Percentiles rank a stretch among this genome's conserved stretches.
Evolutionary conservation across 2,797 vertebrate genomes (phyloP).

Genomic region (Smutsia temminckii): DNA sequence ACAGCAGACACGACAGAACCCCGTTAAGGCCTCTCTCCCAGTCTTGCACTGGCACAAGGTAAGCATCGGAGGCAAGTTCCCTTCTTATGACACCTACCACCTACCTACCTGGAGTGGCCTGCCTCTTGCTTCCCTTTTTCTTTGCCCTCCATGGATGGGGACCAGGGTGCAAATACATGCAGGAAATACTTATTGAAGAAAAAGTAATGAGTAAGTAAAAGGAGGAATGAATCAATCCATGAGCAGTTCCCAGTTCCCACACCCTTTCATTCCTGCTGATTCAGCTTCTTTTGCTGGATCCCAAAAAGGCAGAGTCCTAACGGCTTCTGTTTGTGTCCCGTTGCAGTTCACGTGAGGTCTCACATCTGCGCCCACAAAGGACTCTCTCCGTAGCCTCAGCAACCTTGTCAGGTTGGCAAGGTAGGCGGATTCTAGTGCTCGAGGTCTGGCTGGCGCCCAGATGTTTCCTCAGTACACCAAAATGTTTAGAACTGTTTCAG

Average conservation of each 20-base stretch:
- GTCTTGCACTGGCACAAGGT: background rate
- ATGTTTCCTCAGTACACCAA: background rate
- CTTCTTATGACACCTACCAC: background rate
- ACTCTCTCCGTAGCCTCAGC: background rate
- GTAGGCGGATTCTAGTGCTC: background rate
- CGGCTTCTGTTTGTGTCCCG: background rate
- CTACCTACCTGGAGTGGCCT: fast-evolving
- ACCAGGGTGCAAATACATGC: background rate
- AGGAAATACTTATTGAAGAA: background rate
- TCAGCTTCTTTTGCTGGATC: background rate
- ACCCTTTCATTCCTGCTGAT: background rate
- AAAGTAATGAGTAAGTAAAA: background rate
- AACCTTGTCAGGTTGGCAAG: background rate
- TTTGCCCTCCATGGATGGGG: background rate
- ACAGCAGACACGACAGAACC: fast-evolving
- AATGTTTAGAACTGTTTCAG: background rate
- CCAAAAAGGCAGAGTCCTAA: background rate
- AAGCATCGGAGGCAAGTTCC: too few species aligned
- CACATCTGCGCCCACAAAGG: background rate
- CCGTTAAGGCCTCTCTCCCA: background rate
- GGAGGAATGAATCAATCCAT: background rate
- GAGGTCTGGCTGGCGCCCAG: background rate
- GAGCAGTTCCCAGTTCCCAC: background rate
- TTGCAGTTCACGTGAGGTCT: too few species aligned
- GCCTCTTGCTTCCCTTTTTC: background rate